These are phyloP conservation scores for Mesochorus sp. DNA, from an alignment of 2,888 invertebrate genomes.

Conservation along the genomic window DNA sequence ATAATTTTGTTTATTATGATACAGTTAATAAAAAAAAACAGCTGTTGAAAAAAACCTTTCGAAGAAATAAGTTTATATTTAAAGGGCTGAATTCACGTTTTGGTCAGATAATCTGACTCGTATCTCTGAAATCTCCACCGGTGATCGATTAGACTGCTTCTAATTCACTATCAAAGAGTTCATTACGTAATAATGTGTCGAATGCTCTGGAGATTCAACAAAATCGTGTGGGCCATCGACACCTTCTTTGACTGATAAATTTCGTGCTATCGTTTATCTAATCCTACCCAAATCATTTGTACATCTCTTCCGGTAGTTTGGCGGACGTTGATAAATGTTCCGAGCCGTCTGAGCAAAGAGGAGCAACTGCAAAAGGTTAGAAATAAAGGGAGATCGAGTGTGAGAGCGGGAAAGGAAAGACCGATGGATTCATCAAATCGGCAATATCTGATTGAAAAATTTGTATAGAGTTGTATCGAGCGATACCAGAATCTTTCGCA, in stretches of 20 bases:
- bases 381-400: neutral
- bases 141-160: neutral
- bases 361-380: slow-evolving; percentile 3
- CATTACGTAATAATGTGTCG: slow-evolving; percentile 14
- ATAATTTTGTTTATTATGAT: no score
- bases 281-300: no score
- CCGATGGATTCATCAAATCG: slow-evolving; percentile 48
- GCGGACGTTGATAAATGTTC: slow-evolving; percentile 42
- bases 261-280: slow-evolving; percentile 19
- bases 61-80: no score
- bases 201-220: slow-evolving; percentile 22
- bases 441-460: slow-evolving; percentile 30
- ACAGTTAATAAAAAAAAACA: no score
- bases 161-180: slow-evolving; percentile 6
- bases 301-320: slow-evolving; percentile 9
- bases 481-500: neutral
- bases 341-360: neutral
- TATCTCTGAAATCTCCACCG: no score
- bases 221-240: slow-evolving; percentile 5
- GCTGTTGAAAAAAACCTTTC: no score
- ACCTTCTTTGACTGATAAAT: neutral
- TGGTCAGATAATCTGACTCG: no score
- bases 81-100: no score
- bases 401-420: neutral
- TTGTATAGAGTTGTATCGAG: neutral